phyloP scores from a whole-genome alignment of 2,888 invertebrate genomes.

The Lasioglossum morio region DNA sequence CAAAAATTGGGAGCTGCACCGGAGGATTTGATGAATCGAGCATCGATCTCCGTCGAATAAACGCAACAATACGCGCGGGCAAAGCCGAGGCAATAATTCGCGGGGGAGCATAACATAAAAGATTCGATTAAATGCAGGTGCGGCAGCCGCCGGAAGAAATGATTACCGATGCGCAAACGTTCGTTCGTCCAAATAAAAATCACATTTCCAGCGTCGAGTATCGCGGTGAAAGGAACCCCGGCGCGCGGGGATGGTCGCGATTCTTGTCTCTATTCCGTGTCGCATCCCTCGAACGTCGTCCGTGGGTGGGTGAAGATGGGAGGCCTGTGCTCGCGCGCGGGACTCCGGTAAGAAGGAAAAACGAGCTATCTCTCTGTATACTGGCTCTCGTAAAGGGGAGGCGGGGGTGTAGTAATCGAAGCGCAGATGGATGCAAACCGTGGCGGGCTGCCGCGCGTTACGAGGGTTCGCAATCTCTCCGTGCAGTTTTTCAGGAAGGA shows the following conservation, averaged over 20 bases:
- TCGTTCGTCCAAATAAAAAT: slow-evolving; percentile 22
- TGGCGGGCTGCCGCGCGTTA: slow-evolving; percentile 57
- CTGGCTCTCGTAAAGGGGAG: slow-evolving; percentile 58
- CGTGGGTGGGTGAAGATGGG: neutral
- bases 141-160: neutral
- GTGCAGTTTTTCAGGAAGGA: slow-evolving; percentile 58
- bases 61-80: neutral
- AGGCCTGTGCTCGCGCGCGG: neutral
- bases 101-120: neutral
- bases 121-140: neutral
- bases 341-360: slow-evolving; percentile 62
- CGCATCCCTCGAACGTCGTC: slow-evolving; percentile 25
- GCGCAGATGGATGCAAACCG: slow-evolving; percentile 59
- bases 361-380: slow-evolving; percentile 63
- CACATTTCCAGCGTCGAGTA: slow-evolving; percentile 45
- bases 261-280: slow-evolving; percentile 65
- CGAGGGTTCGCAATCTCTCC: slow-evolving; percentile 50
- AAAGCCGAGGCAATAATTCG: neutral
- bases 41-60: neutral
- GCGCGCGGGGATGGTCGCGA: slow-evolving; percentile 48
- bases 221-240: slow-evolving; percentile 37
- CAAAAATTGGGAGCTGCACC: neutral
- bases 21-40: neutral
- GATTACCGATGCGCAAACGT: slow-evolving; percentile 7
- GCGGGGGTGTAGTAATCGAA: slow-evolving; percentile 65